A percentile compares a stretch with the other conserved stretches of the same genome.
Evolutionary conservation across 2,113 vertebrate species (phyloP).

Genomic region (Oxygymnocypris stewartii): DNA sequence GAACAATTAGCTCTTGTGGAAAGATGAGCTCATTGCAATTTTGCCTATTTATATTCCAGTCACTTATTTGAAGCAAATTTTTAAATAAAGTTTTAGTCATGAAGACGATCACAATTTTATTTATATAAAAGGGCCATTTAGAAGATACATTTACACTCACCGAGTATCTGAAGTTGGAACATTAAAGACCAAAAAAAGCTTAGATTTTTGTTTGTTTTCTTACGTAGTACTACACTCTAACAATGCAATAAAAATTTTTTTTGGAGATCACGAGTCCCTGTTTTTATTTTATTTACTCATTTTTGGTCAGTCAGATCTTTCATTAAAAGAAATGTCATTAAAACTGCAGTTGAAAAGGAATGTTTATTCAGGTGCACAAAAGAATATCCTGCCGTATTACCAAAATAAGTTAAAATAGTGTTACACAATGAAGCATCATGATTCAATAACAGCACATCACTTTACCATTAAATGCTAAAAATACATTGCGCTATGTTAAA

Average conservation of each 20-base stretch:
- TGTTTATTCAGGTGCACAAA: neutral
- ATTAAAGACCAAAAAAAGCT: conserved; percentile 45
- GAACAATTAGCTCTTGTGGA: neutral
- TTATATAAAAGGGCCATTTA: conserved; percentile 13
- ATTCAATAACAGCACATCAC: neutral
- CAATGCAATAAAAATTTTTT: conserved; percentile 71
- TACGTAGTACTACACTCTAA: conserved; percentile 67
- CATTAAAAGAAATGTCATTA: neutral
- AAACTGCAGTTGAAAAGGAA: neutral
- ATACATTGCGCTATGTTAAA: neutral
- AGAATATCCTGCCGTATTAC: conserved; percentile 3
- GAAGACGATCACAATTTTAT: conserved; percentile 3
- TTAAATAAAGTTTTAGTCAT: neutral
- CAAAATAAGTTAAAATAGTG: conserved; percentile 10
- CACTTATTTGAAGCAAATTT: conserved; percentile 4
- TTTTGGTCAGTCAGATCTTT: neutral
- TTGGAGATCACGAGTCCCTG: neutral
- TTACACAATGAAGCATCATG: neutral
- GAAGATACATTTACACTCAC: conserved; percentile 11
- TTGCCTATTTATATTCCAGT: neutral
- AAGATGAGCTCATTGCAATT: conserved; percentile 38
- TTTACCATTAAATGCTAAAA: neutral
- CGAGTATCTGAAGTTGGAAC: conserved; percentile 44
- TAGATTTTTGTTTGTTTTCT: conserved; percentile 45
- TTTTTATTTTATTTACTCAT: neutral